Percentiles rank a stretch among this genome's conserved stretches.
phyloP scores from a whole-genome alignment of 92 coral and sea anemone genomes.

The Blastomussa wellsi region DNA sequence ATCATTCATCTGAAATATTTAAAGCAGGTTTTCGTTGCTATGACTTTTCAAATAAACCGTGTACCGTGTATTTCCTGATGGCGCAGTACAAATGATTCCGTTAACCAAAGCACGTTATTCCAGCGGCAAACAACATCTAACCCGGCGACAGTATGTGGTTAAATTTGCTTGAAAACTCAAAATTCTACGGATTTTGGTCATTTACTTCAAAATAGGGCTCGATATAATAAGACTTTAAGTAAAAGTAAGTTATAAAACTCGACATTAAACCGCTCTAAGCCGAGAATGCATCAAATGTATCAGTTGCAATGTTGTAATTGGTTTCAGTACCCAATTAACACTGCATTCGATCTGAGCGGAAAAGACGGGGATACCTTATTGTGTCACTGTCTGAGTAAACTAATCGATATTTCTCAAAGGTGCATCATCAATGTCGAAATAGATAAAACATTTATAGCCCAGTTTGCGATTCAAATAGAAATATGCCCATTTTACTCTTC shows the following conservation, averaged over 20 bases:
- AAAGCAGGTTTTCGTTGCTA: background rate
- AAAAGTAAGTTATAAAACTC: too few species aligned
- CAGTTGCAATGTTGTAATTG: background rate
- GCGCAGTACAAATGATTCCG: background rate
- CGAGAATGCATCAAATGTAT: background rate
- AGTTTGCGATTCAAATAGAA: background rate
- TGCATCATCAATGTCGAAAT: background rate
- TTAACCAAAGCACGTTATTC: background rate
- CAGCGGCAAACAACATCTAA: background rate
- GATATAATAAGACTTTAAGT: too few species aligned
- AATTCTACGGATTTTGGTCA: background rate
- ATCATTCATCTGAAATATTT: background rate
- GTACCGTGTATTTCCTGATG: background rate
- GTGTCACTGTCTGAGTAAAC: background rate
- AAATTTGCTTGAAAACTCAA: background rate
- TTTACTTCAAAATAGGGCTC: too few species aligned
- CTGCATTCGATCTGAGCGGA: background rate
- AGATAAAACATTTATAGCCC: background rate
- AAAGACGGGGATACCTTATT: background rate
- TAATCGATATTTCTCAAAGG: background rate
- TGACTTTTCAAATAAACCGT: background rate
- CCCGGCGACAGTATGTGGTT: background rate
- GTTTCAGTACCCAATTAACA: background rate
- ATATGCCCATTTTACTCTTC: background rate
- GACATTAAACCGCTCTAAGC: background rate